Percentiles rank a stretch among this genome's conserved stretches.
phyloP scores from a whole-genome alignment of 2,888 invertebrate genomes.

The Flabesymbios commensalis region DNA sequence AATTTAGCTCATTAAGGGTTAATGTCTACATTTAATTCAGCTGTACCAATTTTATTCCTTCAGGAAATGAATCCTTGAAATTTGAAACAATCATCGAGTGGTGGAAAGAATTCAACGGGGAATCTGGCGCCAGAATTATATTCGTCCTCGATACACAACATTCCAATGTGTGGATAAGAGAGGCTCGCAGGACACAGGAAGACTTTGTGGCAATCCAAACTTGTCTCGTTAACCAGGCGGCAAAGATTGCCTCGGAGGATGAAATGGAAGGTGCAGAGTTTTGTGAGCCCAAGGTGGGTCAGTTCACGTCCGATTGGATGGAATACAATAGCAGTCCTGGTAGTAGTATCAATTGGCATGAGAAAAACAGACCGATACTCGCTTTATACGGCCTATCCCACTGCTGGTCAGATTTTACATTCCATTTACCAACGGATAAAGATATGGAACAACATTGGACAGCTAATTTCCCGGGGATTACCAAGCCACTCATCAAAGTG shows the following conservation, averaged over 20 bases:
- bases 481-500: constrained; percentile 48
- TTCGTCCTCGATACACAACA: constrained; percentile 53
- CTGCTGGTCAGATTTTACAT: constrained; percentile 56
- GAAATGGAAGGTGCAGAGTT: constrained; percentile 30
- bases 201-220: constrained; percentile 55
- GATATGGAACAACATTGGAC: constrained; percentile 57
- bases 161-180: constrained; percentile 53
- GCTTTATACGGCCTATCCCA: constrained; percentile 51
- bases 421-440: constrained; percentile 52
- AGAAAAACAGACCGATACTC: constrained; percentile 37
- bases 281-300: constrained; percentile 44
- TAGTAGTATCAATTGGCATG: constrained; percentile 41
- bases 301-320: constrained; percentile 55
- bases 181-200: constrained; percentile 35
- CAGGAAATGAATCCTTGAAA: constrained; percentile 48
- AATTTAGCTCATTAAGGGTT: too few relatives aligned
- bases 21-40: too few relatives aligned
- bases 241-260: neutral
- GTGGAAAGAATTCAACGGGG: constrained; percentile 49
- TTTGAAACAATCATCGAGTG: constrained; percentile 50
- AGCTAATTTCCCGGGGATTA: constrained; percentile 48
- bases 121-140: constrained; percentile 53
- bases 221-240: constrained; percentile 25
- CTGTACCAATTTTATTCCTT: too few relatives aligned
- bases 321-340: constrained; percentile 45